phyloP scores from a whole-genome alignment of 64 coral and sea anemone genomes.

The Porites lutea region DNA sequence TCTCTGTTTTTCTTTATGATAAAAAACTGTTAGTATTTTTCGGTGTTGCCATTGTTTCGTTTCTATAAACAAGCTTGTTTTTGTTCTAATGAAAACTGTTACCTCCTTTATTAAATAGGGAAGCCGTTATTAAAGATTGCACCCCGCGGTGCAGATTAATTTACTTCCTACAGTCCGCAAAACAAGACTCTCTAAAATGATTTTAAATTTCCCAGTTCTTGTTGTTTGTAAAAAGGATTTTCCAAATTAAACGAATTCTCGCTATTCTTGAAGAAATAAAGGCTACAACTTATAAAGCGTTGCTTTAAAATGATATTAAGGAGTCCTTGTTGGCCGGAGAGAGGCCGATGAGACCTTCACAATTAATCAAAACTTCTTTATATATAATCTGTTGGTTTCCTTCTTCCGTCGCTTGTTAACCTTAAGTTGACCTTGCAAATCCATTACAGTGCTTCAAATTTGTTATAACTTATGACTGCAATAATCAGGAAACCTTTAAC shows the following conservation, averaged over 20 bases:
- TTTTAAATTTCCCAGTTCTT: background rate
- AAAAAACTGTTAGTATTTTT: too few species aligned
- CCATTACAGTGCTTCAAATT: background rate
- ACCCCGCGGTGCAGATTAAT: constrained; percentile 32
- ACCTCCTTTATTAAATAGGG: background rate
- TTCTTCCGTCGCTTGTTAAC: too few species aligned
- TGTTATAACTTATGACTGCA: background rate
- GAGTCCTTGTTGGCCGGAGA: too few species aligned
- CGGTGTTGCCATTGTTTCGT: background rate
- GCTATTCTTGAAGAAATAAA: too few species aligned
- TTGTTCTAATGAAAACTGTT: constrained; percentile 16
- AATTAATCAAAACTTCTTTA: too few species aligned
- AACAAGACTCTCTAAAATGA: background rate
- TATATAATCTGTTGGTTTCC: too few species aligned
- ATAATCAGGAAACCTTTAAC: background rate
- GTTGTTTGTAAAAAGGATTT: background rate
- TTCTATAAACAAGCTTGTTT: constrained; percentile 27
- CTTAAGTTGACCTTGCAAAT: background rate
- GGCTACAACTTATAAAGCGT: too few species aligned
- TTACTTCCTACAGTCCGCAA: constrained; percentile 12
- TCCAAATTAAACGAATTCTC: background rate
- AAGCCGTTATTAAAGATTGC: constrained; percentile 1
- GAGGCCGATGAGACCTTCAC: too few species aligned
- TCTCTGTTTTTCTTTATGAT: too few species aligned
- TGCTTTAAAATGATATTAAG: too few species aligned